Conservation (phyloP, 2,797 vertebrate genomes). For the Xiphophorus birchmanni region DNA sequence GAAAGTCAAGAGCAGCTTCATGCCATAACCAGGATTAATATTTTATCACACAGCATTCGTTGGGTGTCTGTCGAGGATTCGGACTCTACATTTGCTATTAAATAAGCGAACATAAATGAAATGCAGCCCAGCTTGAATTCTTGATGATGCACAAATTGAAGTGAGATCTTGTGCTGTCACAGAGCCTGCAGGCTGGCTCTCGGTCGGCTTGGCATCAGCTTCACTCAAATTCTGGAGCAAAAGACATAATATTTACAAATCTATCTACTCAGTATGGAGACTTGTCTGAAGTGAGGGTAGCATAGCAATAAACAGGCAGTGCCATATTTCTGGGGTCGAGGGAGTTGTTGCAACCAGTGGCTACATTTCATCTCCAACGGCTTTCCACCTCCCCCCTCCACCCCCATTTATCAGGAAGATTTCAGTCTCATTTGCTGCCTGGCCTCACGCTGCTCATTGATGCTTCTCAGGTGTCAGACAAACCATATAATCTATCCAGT, state of each 20-base stretch:
- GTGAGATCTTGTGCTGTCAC: conserved; percentile 42
- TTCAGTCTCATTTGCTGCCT: conserved; percentile 5
- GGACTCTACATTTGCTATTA: conserved; percentile 85
- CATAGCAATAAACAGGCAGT: conserved; percentile 10
- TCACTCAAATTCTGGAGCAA: conserved; percentile 55
- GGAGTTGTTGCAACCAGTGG: conserved; percentile 17
- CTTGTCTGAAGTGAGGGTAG: conserved; percentile 17
- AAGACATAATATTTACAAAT: conserved; percentile 73
- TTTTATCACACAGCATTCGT: conserved; percentile 98
- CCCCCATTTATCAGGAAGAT: conserved; percentile 27
- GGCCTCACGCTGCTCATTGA: neutral
- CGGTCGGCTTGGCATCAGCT: conserved; percentile 38
- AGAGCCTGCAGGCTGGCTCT: conserved; percentile 32
- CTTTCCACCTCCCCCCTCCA: neutral
- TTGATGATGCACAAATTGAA: conserved; percentile 85
- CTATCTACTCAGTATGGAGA: conserved; percentile 36
- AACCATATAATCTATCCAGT: neutral
- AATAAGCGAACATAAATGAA: conserved; percentile 92
- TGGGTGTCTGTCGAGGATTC: conserved; percentile 93
- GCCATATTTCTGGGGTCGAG: conserved; percentile 4
- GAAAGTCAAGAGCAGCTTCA: conserved; percentile 89
- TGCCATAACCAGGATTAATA: conserved; percentile 96
- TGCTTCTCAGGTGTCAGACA: conserved; percentile 2
- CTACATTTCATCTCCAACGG: conserved; percentile 1
- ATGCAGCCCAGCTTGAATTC: conserved; percentile 88